phyloP scores from a whole-genome alignment of 1,140 invertebrate genomes.

The Tetragnatha versicolor region DNA sequence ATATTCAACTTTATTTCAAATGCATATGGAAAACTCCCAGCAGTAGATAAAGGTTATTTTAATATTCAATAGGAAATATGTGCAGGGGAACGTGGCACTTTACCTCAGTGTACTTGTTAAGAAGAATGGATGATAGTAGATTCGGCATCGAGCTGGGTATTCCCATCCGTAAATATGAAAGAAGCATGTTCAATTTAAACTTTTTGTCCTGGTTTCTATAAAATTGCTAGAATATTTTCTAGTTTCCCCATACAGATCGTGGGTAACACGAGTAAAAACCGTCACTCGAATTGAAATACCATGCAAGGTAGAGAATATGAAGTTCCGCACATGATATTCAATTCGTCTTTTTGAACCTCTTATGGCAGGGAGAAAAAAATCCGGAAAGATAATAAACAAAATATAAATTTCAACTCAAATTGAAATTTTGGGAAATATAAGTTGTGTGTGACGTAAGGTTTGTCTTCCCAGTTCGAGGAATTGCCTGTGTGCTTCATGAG shows the following conservation, averaged over 20 bases:
- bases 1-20: no score
- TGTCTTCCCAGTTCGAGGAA: neutral
- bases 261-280: neutral
- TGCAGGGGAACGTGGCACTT: no score
- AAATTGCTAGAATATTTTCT: neutral
- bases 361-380: neutral
- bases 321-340: conserved; percentile 1
- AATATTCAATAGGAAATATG: no score
- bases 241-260: no score
- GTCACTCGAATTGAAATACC: conserved; percentile 7
- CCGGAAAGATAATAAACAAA: neutral
- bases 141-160: neutral
- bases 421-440: neutral
- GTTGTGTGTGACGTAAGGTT: neutral
- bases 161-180: conserved; percentile 2
- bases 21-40: no score
- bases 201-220: conserved; percentile 1
- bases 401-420: conserved; percentile 8
- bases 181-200: conserved; percentile 11
- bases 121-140: neutral
- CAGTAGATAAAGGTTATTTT: no score
- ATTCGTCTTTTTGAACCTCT: neutral
- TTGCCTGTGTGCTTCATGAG: neutral
- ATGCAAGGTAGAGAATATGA: neutral
- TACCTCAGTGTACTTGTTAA: no score